These are phyloP conservation scores for Drosophila formosana DNA, from an alignment of 2,888 invertebrate species.

Conservation along the genomic window DNA sequence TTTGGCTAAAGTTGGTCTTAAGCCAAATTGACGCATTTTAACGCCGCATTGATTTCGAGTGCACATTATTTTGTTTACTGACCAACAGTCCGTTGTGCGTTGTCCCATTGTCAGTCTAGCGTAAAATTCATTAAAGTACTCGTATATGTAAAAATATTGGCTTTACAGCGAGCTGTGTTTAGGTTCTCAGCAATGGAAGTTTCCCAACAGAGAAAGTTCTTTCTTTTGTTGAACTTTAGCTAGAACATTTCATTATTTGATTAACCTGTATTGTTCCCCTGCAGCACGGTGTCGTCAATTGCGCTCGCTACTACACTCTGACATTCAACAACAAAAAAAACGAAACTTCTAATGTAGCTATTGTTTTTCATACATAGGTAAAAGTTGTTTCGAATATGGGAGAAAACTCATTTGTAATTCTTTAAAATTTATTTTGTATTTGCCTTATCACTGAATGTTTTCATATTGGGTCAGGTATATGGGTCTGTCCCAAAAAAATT, in stretches of 20 bases:
- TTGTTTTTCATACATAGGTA: constrained; percentile 60
- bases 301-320: constrained; percentile 24
- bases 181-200: constrained; percentile 43
- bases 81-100: constrained; percentile 10
- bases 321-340: constrained; percentile 51
- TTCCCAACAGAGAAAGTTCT: constrained; percentile 66
- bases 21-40: constrained; percentile 71
- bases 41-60: constrained; percentile 64
- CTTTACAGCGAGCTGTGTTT: constrained; percentile 50
- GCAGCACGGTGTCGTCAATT: constrained; percentile 39
- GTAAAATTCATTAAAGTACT: constrained; percentile 76
- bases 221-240: constrained; percentile 63
- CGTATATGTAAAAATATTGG: constrained; percentile 76
- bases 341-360: constrained; percentile 51
- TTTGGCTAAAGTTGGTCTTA: constrained; percentile 19
- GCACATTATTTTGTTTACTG: constrained; percentile 68
- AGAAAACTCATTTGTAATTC: constrained; percentile 62
- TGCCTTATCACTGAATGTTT: not conserved
- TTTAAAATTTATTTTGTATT: not conserved
- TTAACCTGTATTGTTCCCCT: constrained; percentile 75
- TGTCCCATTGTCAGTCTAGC: constrained; percentile 45
- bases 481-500: constrained; percentile 12
- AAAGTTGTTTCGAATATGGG: constrained; percentile 73
- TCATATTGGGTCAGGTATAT: not conserved
- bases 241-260: constrained; percentile 77